phyloP scores from a whole-genome alignment of 1,140 invertebrate species.

The Drosophila erecta region DNA sequence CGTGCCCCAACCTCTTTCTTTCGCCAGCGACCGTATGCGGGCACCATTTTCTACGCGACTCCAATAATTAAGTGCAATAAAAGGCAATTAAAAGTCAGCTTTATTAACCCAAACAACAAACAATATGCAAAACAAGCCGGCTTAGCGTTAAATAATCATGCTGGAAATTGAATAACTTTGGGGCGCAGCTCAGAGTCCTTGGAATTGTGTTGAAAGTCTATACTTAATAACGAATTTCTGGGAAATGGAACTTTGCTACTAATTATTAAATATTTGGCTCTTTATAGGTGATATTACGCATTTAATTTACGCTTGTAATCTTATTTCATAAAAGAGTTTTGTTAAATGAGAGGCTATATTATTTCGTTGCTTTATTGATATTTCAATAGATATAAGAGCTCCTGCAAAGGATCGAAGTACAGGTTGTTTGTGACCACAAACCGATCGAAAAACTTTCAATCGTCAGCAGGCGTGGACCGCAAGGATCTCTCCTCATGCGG shows the following conservation, averaged over 20 bases:
- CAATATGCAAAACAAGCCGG: conserved; percentile 40
- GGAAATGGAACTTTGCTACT: neutral
- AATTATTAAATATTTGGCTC: neutral
- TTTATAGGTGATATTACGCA: neutral
- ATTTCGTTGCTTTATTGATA: neutral
- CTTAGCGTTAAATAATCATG: conserved; percentile 21
- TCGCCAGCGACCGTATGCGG: neutral
- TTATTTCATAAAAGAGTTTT: too few species aligned
- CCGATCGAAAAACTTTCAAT: conserved; percentile 2
- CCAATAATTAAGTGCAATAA: conserved; percentile 54
- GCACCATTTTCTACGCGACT: conserved; percentile 1
- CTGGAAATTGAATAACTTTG: conserved; percentile 20
- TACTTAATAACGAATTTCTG: neutral
- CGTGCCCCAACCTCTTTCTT: neutral
- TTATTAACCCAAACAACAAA: conserved; percentile 31
- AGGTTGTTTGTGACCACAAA: conserved; percentile 8
- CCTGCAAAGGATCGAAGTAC: too few species aligned
- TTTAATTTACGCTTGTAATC: neutral
- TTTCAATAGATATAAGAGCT: neutral
- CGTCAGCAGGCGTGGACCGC: conserved; percentile 39
- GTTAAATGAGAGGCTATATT: too few species aligned
- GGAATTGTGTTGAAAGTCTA: neutral
- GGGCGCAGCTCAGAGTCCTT: conserved; percentile 12
- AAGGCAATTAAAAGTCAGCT: conserved; percentile 31
- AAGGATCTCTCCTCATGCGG: conserved; percentile 43